Evolutionary conservation across 2,113 vertebrate genomes (phyloP).

Genomic region (Oncorhynchus kisutch): DNA sequence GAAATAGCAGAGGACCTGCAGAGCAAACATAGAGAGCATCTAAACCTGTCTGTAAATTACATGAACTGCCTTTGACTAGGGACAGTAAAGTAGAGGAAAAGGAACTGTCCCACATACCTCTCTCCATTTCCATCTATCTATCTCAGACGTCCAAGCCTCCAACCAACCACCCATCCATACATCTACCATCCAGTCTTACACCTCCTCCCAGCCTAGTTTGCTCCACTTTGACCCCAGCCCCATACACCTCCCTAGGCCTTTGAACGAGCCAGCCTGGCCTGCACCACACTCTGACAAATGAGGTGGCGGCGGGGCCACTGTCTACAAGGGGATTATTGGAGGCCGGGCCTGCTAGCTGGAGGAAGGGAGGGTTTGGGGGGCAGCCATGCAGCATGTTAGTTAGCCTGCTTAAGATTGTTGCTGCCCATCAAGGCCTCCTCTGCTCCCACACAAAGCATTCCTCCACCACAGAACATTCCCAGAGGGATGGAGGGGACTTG

Average conservation of each 20-base stretch:
- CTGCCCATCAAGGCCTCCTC: too few relatives aligned
- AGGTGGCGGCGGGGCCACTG: constrained; percentile 51
- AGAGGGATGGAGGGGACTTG: background rate
- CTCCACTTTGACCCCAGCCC: constrained; percentile 40
- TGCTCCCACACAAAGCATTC: constrained; percentile 1
- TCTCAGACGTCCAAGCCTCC: background rate
- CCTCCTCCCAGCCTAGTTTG: background rate
- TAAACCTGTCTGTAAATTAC: too few relatives aligned
- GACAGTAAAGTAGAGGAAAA: too few relatives aligned
- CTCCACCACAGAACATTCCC: background rate
- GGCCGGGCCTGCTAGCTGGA: constrained; percentile 5
- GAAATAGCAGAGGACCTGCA: too few relatives aligned
- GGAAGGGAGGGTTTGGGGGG: background rate
- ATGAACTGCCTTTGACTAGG: too few relatives aligned
- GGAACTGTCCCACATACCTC: too few relatives aligned
- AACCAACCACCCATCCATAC: background rate
- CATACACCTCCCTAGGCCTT: constrained; percentile 42
- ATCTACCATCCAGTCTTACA: background rate
- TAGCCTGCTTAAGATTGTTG: background rate
- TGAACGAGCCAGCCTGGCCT: constrained; percentile 46
- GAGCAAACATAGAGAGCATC: too few relatives aligned
- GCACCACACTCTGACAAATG: constrained; percentile 51
- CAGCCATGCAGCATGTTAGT: background rate
- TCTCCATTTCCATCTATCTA: too few relatives aligned
- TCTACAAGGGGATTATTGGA: constrained; percentile 54